A percentile compares a stretch with the other conserved stretches of the same genome.
These are phyloP conservation scores for Phymanthus crucifer DNA, from an alignment of 92 coral and sea anemone species.

Conservation along the genomic window DNA sequence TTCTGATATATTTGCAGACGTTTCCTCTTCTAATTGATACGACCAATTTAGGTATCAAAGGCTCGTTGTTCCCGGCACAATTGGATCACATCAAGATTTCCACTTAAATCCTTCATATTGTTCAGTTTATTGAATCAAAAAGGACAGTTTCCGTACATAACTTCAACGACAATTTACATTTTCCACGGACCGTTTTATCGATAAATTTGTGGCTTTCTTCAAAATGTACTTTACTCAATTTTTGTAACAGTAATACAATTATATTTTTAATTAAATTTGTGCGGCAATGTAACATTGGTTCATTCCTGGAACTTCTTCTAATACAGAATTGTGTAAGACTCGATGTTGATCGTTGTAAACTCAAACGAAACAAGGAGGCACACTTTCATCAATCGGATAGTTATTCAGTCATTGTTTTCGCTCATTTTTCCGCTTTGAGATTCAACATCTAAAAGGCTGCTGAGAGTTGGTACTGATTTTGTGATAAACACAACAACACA, in stretches of 20 bases:
- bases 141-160: not conserved
- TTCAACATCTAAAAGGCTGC: no score
- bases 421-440: no score
- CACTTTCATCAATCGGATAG: no score
- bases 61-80: not conserved
- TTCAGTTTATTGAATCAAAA: not conserved
- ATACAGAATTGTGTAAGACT: no score
- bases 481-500: no score
- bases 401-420: no score
- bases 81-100: not conserved
- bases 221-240: no score
- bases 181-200: not conserved
- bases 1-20: not conserved
- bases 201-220: not conserved
- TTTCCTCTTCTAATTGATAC: constrained; percentile 11
- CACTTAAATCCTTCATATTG: not conserved
- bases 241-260: no score
- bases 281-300: not conserved
- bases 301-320: not conserved
- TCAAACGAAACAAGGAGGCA: no score
- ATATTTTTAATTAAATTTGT: no score
- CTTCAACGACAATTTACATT: not conserved
- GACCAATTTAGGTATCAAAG: constrained; percentile 6
- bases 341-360: no score
- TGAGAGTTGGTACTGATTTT: no score